Percentiles rank a stretch among this genome's conserved stretches.
These are phyloP conservation scores for Danionella dracula DNA, from an alignment of 2,797 vertebrate genomes.

Conservation along the genomic window DNA sequence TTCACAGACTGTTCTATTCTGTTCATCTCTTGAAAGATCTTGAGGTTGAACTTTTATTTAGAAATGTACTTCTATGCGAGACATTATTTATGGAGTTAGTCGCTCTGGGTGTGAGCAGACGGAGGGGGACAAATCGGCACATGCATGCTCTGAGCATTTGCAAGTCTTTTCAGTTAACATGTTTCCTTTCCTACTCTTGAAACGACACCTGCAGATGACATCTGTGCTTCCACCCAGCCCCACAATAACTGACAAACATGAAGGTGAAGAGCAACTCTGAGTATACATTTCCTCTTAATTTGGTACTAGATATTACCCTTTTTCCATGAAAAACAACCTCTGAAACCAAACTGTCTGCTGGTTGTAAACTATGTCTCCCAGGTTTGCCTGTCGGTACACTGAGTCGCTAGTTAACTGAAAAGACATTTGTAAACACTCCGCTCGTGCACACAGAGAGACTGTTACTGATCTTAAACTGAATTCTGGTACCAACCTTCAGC, in stretches of 20 bases:
- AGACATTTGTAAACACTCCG: constrained; percentile 78
- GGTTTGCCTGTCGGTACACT: background rate
- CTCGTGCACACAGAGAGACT: constrained; percentile 73
- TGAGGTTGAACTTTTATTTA: background rate
- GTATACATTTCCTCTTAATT: background rate
- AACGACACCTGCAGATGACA: background rate
- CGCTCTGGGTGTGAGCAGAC: constrained; percentile 56
- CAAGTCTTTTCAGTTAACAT: constrained; percentile 81
- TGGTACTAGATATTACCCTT: background rate
- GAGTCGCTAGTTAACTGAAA: constrained; percentile 80
- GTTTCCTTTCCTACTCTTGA: constrained; percentile 4
- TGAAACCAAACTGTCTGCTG: background rate
- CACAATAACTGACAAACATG: background rate
- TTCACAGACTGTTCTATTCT: background rate
- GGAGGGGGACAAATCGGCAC: constrained; percentile 62
- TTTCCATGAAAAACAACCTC: background rate
- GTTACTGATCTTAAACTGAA: constrained; percentile 74
- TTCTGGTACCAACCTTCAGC: constrained; percentile 98
- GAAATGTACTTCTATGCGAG: background rate
- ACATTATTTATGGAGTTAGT: constrained; percentile 9
- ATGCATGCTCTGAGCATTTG: constrained; percentile 77
- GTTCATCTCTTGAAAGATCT: background rate
- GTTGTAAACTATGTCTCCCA: background rate
- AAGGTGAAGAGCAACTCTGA: background rate
- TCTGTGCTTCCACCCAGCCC: background rate